Evolutionary conservation across 1,140 invertebrate genomes (phyloP).

Genomic region (Choristoneura fumiferana): DNA sequence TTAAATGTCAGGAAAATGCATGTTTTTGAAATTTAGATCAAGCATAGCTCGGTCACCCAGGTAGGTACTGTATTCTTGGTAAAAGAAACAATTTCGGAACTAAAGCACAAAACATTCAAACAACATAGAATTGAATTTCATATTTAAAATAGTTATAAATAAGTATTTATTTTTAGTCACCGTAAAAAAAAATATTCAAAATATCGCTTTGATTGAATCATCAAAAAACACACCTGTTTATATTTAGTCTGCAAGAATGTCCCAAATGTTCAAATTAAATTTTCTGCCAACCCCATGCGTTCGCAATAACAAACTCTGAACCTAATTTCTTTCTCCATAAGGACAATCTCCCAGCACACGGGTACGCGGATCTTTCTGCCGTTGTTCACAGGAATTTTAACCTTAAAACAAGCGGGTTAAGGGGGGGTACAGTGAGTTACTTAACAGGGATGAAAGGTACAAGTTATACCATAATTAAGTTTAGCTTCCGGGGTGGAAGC

Average conservation of each 20-base stretch:
- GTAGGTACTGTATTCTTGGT: too few relatives aligned
- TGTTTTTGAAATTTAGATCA: too few relatives aligned
- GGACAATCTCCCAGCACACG: neutral
- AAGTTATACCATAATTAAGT: constrained; percentile 16
- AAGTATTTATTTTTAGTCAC: too few relatives aligned
- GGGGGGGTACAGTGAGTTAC: neutral
- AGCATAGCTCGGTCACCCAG: too few relatives aligned
- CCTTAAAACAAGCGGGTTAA: neutral
- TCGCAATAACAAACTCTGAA: neutral
- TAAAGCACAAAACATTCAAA: too few relatives aligned
- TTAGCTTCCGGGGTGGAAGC: constrained; percentile 2
- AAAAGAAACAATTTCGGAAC: too few relatives aligned
- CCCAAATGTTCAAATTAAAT: neutral
- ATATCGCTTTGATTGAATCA: neutral
- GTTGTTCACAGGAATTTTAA: neutral
- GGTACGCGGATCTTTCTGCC: neutral
- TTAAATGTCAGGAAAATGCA: too few relatives aligned
- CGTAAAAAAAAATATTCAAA: neutral
- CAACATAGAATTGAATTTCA: too few relatives aligned
- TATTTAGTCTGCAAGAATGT: neutral
- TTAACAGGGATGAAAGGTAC: neutral
- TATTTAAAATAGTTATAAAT: too few relatives aligned
- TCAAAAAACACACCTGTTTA: neutral
- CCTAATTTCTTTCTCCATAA: neutral
- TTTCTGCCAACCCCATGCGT: neutral